Evolutionary conservation across 1,140 invertebrate species (phyloP), one percentile per base, ranked within the genome.

Genomic region (Vollenhovia emeryi): DNA sequence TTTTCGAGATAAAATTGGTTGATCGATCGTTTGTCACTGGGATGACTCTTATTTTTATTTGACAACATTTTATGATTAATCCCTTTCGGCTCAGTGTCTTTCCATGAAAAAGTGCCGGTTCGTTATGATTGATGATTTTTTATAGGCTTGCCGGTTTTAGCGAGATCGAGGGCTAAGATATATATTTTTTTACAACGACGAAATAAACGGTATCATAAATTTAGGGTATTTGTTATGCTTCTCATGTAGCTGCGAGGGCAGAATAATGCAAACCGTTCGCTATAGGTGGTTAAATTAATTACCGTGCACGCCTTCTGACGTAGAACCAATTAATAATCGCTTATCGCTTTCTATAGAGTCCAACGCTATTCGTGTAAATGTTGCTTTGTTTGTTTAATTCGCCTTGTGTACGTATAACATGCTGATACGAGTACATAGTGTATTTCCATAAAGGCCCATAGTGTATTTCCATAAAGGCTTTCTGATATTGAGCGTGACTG

Each of bases 271-370:
- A n/a, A 57, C 11, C 66, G 50, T 73, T 21, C 75, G 45, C 45
- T 82, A n/a, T 73, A 73, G 36, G 48, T 13, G 45, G 13, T 82
- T 71, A 27, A 82, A 82, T 82, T 82, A 71, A 82, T 82, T 82
- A 73, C 50, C 64, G 36, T 24, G 36, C 30, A 18, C 48, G 48
- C 62, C 36, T 80, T 80, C 64, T 80, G 36, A 82, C n/a, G 52
- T 52, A 71, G 36, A 66, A 57, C 50, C 78, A 82, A 79, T 76
- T 76, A 76, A 82, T 82, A 73, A 40, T 71, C 78, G 78, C 50
- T 82, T 82, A 82, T 82, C 78, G 78, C 66, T 73, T 71, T 73
- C 78, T 48, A 68, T 36, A 68, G 50, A 71, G 50, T 57, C 40
- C 78, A 57, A 52, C 50, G 36, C 50, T 57, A 57, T 57, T 82